Percentiles rank a stretch among this genome's conserved stretches.
Evolutionary conservation across 2,888 invertebrate species (phyloP).

Genomic region (Hermaeophaga mercurialis): DNA sequence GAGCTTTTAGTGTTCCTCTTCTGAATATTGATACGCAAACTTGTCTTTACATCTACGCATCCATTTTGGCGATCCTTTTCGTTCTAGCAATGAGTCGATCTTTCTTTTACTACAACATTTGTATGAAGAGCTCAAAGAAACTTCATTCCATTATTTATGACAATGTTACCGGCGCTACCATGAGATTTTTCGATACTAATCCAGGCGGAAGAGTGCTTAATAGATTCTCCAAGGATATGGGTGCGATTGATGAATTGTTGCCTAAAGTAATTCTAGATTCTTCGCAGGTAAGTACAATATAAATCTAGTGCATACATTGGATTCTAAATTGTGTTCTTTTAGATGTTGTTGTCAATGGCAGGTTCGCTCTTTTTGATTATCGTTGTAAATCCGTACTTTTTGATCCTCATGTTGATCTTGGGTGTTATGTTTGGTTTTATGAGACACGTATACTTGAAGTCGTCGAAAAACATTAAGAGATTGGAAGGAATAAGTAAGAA

Average conservation of each 20-base stretch:
- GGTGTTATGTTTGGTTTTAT: conserved; percentile 66
- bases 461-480: conserved; percentile 72
- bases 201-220: conserved; percentile 30
- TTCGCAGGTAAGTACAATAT: conserved; percentile 18
- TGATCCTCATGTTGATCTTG: conserved; percentile 60
- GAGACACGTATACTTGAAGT: conserved; percentile 69
- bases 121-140: conserved; percentile 24
- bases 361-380: conserved; percentile 63
- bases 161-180: conserved; percentile 19
- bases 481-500: conserved; percentile 70
- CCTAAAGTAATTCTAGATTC: conserved; percentile 27
- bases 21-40: conserved; percentile 5
- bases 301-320: too few species aligned
- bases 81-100: conserved; percentile 20
- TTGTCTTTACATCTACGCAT: conserved; percentile 22
- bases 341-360: conserved; percentile 57
- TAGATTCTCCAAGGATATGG: conserved; percentile 30
- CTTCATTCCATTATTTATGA: conserved; percentile 23
- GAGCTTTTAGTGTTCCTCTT: neutral
- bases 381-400: conserved; percentile 60
- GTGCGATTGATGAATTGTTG: conserved; percentile 26
- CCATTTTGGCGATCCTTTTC: conserved; percentile 9
- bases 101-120: conserved; percentile 21
- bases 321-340: conserved; percentile 21
- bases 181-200: conserved; percentile 32